A percentile compares a stretch with the other conserved stretches of the same genome.
Conservation (phyloP, 2,113 vertebrate species). For the Silurus glanis region DNA sequence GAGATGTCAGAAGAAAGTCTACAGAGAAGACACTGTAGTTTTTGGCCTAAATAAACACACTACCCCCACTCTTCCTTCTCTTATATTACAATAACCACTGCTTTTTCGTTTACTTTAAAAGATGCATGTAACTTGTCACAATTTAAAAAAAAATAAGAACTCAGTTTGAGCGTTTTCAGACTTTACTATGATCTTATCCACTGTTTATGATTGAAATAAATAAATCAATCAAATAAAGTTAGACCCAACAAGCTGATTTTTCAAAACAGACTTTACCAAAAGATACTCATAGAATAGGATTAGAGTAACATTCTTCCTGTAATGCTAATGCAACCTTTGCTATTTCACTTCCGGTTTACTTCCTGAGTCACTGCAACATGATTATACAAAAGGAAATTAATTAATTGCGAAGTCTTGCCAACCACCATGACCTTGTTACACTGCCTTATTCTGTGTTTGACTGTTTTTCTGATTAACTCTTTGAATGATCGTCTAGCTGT, state of each 20-base stretch:
- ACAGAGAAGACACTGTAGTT: background rate
- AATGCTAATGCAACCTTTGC: background rate
- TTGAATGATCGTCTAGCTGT: background rate
- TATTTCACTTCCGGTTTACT: background rate
- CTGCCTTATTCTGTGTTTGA: background rate
- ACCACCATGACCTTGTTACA: background rate
- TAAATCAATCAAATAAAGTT: background rate
- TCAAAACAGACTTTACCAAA: background rate
- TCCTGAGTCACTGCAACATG: background rate
- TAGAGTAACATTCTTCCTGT: background rate
- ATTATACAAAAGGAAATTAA: background rate
- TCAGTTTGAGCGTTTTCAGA: background rate
- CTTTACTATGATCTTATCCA: background rate
- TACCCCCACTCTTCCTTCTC: background rate
- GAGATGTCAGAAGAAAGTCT: conserved; percentile 15
- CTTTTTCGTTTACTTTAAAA: background rate
- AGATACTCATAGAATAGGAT: background rate
- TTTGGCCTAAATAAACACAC: conserved; percentile 24
- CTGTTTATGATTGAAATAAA: background rate
- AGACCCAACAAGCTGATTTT: background rate
- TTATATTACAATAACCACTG: background rate
- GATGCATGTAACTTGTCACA: background rate
- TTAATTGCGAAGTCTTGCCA: background rate
- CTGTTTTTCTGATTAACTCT: background rate
- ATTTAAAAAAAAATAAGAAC: background rate